These are phyloP conservation scores for Thaleichthys pacificus DNA, from an alignment of 2,797 vertebrate species.

Conservation along the genomic window DNA sequence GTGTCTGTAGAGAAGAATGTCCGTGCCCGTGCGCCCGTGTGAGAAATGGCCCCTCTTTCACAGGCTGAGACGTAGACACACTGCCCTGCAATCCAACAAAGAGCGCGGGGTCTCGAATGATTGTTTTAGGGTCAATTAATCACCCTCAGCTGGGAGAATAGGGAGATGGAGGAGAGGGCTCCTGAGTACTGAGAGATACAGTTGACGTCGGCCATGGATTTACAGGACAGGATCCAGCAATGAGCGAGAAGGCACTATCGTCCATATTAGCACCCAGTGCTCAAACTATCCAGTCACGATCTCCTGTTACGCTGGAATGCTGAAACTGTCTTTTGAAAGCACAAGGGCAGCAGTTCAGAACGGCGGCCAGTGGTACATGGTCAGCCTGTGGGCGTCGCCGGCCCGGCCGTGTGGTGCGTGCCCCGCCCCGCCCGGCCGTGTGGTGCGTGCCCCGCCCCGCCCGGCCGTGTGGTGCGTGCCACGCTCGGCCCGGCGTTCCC, in stretches of 20 bases:
- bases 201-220: too few relatives aligned
- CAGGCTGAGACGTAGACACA: background rate
- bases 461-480: background rate
- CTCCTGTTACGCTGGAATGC: background rate
- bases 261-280: too few relatives aligned
- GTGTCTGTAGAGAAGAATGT: background rate
- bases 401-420: too few relatives aligned
- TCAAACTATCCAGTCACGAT: too few relatives aligned
- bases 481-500: background rate
- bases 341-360: too few relatives aligned
- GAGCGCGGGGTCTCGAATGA: background rate
- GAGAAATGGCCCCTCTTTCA: slow-evolving; percentile 9
- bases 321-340: too few relatives aligned
- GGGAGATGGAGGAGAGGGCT: background rate
- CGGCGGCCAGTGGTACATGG: background rate
- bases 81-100: background rate
- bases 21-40: background rate
- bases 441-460: too few relatives aligned
- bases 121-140: background rate
- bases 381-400: background rate
- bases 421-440: too few relatives aligned
- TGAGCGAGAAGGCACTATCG: too few relatives aligned
- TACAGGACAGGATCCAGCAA: too few relatives aligned
- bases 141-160: background rate
- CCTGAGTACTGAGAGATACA: too few relatives aligned